phyloP scores from a whole-genome alignment of 92 coral and sea anemone species.

The Paramuricea clavata region DNA sequence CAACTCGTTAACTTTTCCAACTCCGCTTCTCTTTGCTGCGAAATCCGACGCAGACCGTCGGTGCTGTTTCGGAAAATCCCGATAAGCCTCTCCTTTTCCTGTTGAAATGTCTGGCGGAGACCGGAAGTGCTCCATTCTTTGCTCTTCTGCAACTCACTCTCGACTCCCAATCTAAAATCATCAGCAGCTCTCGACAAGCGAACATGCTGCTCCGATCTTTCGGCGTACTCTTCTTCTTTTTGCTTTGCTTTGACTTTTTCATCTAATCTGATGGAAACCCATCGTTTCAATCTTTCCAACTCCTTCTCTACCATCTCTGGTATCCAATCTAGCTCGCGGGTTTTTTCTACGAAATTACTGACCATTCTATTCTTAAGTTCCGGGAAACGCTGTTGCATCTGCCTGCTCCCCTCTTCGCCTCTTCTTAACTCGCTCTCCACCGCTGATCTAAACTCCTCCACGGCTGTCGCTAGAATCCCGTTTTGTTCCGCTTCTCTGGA shows the following conservation, averaged over 20 bases:
- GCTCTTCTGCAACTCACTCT: constrained; percentile 1
- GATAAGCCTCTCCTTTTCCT: constrained; percentile 5
- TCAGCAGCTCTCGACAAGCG: constrained; percentile 10
- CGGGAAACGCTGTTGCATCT: not conserved
- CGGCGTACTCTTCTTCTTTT: constrained; percentile 2
- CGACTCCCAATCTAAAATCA: constrained; percentile 20
- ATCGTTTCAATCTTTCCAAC: not conserved
- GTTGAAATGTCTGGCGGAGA: constrained; percentile 10
- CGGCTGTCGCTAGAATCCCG: not conserved
- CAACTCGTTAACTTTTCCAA: constrained; percentile 8
- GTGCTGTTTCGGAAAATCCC: not conserved
- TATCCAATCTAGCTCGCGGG: not conserved
- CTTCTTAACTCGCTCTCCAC: constrained; percentile 21
- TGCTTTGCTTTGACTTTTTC: constrained; percentile 13
- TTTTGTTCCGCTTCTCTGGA: constrained; percentile 5
- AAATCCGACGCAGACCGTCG: not conserved
- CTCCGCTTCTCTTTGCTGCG: not conserved
- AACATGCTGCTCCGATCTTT: constrained; percentile 10
- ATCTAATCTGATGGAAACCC: not conserved
- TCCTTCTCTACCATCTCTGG: not conserved
- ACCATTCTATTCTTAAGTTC: not conserved
- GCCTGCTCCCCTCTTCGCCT: not conserved
- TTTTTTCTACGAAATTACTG: not conserved
- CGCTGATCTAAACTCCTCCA: not conserved
- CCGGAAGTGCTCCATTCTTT: not conserved